These are phyloP conservation scores for Argentina silus DNA, from an alignment of 2,797 vertebrate genomes.

Conservation along the genomic window DNA sequence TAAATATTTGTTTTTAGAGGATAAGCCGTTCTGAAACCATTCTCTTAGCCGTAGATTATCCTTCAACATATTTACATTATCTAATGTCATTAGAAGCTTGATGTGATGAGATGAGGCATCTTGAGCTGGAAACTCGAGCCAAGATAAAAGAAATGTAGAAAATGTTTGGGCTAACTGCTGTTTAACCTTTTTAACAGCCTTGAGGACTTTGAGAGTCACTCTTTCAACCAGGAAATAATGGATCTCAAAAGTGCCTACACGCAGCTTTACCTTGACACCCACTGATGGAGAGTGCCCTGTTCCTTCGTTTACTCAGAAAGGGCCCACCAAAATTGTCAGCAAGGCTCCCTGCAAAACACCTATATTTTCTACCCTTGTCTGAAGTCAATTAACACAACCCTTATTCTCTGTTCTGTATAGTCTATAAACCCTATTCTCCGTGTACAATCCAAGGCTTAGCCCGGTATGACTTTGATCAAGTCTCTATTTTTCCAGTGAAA, in stretches of 20 bases:
- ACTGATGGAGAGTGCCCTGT: background rate
- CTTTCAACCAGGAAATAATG: constrained; percentile 21
- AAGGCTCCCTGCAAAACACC: constrained; percentile 4
- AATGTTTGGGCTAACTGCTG: constrained; percentile 1
- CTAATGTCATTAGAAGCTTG: constrained; percentile 36
- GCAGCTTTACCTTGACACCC: constrained; percentile 12
- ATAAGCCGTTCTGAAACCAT: constrained; percentile 28
- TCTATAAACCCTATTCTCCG: background rate
- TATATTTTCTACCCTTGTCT: background rate
- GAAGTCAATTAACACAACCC: background rate
- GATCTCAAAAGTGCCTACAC: constrained; percentile 18
- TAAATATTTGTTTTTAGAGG: constrained; percentile 25
- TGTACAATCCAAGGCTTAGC: background rate
- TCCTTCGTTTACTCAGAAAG: background rate
- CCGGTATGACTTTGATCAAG: constrained; percentile 12
- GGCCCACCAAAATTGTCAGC: background rate
- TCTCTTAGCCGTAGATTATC: constrained; percentile 26
- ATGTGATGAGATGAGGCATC: constrained; percentile 10
- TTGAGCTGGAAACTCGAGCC: background rate
- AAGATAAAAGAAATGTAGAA: background rate
- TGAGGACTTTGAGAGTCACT: constrained; percentile 13
- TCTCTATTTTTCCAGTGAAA: constrained; percentile 12
- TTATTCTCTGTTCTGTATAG: background rate
- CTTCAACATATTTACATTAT: constrained; percentile 34
- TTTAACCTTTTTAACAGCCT: constrained; percentile 23